These are phyloP conservation scores for Anguilla pacifica DNA, from an alignment of 2,797 vertebrate genomes.

Conservation along the genomic window DNA sequence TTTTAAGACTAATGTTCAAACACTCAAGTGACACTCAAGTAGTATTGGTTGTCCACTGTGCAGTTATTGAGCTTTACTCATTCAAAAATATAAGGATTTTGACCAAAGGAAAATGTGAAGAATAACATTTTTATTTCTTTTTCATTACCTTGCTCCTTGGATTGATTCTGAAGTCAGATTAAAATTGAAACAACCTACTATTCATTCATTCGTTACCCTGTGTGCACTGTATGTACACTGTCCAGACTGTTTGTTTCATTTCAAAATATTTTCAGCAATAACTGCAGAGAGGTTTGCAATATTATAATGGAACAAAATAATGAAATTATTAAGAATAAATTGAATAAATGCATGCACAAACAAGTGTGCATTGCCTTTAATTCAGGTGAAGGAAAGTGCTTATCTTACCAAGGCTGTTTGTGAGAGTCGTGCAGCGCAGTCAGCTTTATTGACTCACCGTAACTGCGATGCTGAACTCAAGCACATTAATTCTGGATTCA, in stretches of 20 bases:
- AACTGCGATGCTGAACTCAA: not conserved
- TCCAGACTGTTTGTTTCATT: not conserved
- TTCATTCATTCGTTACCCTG: not conserved
- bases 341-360: not conserved
- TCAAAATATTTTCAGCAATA: not conserved
- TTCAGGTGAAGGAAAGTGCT: conserved; percentile 7
- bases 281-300: not conserved
- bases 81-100: not conserved
- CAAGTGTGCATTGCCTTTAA: not conserved
- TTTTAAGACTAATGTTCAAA: not conserved
- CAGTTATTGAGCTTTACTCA: too few relatives aligned
- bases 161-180: not conserved
- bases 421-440: not conserved
- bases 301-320: not conserved
- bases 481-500: not conserved
- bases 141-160: not conserved
- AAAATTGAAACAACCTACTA: not conserved
- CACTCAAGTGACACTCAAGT: not conserved
- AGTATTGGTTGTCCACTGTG: too few relatives aligned
- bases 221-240: not conserved
- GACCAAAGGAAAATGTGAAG: not conserved
- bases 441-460: not conserved
- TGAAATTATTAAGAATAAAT: not conserved
- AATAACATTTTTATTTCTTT: not conserved
- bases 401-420: not conserved